Percentiles rank a stretch among this genome's conserved stretches.
These are phyloP conservation scores for Trachops cirrhosus DNA, from an alignment of 2,797 vertebrate genomes.

Conservation along the genomic window DNA sequence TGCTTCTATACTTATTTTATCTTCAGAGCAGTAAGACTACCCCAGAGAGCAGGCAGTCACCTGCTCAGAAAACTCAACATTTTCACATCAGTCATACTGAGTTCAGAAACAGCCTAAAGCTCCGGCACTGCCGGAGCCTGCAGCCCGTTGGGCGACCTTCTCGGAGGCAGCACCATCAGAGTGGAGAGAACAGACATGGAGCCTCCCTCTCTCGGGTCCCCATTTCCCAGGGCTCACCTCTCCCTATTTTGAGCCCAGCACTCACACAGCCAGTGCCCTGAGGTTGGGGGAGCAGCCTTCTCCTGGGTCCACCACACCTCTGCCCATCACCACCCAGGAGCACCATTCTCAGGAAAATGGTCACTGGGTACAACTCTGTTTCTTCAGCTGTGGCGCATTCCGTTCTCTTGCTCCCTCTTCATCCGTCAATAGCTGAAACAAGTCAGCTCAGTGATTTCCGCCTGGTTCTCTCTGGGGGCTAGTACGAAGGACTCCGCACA, in stretches of 20 bases:
- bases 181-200: neutral
- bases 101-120: neutral
- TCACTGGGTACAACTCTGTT: neutral
- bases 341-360: neutral
- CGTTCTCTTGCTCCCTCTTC: neutral
- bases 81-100: neutral
- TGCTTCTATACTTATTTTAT: constrained; percentile 20
- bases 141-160: neutral
- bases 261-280: neutral
- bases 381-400: constrained; percentile 28
- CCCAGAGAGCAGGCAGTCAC: neutral
- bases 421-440: neutral
- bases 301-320: neutral
- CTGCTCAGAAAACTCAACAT: neutral
- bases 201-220: neutral
- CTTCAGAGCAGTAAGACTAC: constrained; percentile 6
- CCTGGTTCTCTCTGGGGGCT: neutral
- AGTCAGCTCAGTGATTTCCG: neutral
- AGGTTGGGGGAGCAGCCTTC: neutral
- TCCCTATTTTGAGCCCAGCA: neutral
- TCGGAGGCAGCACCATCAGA: accelerated
- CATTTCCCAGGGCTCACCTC: neutral
- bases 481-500: accelerated
- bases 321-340: neutral
- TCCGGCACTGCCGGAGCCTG: neutral